Percentiles rank a stretch among this genome's conserved stretches.
phyloP scores from a whole-genome alignment of 2,888 invertebrate genomes.

The Himalopsyche anomala region DNA sequence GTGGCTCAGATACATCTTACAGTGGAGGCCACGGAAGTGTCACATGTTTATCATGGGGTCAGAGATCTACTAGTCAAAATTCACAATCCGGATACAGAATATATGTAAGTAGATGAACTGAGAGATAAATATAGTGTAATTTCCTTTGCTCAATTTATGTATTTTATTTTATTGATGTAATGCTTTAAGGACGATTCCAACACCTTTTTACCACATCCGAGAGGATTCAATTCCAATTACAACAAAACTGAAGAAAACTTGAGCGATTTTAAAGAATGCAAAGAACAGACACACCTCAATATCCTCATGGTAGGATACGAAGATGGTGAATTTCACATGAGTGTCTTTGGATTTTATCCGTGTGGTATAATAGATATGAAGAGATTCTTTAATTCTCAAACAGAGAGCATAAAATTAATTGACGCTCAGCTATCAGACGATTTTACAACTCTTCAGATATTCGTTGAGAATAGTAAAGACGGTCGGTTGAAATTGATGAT shows the following conservation, averaged over 20 bases:
- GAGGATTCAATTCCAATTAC: constrained; percentile 76
- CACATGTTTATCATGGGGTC: constrained; percentile 86
- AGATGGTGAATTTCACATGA: constrained; percentile 84
- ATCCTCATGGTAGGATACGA: constrained; percentile 88
- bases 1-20: constrained; percentile 69
- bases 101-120: constrained; percentile 70
- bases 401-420: constrained; percentile 78
- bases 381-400: constrained; percentile 77
- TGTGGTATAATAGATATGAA: constrained; percentile 83
- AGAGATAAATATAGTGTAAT: not conserved
- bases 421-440: constrained; percentile 84
- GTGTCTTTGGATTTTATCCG: constrained; percentile 90
- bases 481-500: constrained; percentile 75
- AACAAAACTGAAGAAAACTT: constrained; percentile 75
- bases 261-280: constrained; percentile 78
- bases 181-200: constrained; percentile 73
- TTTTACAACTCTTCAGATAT: constrained; percentile 82
- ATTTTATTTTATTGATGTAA: not conserved
- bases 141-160: constrained; percentile 34
- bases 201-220: constrained; percentile 78
- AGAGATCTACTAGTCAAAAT: constrained; percentile 73
- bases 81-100: constrained; percentile 73
- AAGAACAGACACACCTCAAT: constrained; percentile 81
- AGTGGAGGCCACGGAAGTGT: constrained; percentile 78
- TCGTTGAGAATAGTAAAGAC: constrained; percentile 76